phyloP scores from a whole-genome alignment of 2,888 invertebrate species.

The Arrhopalites spinosus region DNA sequence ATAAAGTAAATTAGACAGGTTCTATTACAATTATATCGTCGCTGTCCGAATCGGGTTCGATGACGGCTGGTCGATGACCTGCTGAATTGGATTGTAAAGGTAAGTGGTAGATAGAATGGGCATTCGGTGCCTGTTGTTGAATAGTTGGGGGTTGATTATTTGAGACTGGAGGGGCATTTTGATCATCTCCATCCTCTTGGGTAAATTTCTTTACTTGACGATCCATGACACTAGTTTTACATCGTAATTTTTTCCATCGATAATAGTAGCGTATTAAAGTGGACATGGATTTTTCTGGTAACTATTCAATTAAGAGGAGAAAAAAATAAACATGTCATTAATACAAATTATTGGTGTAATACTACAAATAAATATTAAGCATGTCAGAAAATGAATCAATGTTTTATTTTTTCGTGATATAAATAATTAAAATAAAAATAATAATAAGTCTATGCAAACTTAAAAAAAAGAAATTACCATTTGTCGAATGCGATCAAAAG shows the following conservation, averaged over 20 bases:
- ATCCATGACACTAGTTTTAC: conserved; percentile 92
- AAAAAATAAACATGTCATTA: background rate
- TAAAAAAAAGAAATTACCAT: conserved; percentile 72
- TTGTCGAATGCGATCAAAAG: conserved; percentile 94
- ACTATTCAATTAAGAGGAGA: conserved; percentile 63
- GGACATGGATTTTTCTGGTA: conserved; percentile 96
- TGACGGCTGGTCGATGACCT: background rate
- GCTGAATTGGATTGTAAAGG: conserved; percentile 19
- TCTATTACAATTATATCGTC: conserved; percentile 48
- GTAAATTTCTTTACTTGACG: conserved; percentile 71
- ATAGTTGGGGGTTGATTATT: background rate
- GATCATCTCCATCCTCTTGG: conserved; percentile 51
- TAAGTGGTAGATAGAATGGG: conserved; percentile 9
- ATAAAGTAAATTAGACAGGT: background rate
- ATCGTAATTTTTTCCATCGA: conserved; percentile 95
- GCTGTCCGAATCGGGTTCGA: conserved; percentile 40
- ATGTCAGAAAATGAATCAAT: background rate
- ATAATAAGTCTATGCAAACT: no score
- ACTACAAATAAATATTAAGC: no score
- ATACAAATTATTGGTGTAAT: background rate
- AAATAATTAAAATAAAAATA: no score
- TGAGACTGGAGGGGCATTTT: conserved; percentile 25
- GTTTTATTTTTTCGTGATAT: background rate
- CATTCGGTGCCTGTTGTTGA: conserved; percentile 4
- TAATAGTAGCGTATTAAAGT: conserved; percentile 97